These are phyloP conservation scores for Macrostomum lignano DNA, from an alignment of 1,140 invertebrate species.

Conservation along the genomic window DNA sequence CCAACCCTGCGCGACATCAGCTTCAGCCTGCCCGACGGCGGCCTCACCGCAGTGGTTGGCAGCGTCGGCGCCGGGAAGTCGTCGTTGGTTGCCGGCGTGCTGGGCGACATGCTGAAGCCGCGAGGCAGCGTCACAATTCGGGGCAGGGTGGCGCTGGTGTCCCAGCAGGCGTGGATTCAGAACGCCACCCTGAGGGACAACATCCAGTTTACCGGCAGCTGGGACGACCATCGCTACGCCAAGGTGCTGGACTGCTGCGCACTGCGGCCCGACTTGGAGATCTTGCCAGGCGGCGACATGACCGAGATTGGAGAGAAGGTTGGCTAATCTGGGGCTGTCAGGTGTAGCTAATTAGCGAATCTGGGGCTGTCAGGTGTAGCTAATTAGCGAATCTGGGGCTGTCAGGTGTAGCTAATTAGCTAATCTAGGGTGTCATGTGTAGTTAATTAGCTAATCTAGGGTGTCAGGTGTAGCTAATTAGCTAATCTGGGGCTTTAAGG, in stretches of 20 bases:
- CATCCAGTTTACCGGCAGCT: conserved; percentile 43
- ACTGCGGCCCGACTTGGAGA: conserved; percentile 20
- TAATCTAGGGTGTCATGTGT: no score
- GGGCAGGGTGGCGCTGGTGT: conserved; percentile 44
- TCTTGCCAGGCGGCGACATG: conserved; percentile 27
- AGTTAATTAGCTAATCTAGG: no score
- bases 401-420: no score
- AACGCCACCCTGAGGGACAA: conserved; percentile 61
- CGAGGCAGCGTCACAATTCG: background rate
- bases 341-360: no score
- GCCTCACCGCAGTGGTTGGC: conserved; percentile 25
- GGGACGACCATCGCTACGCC: conserved; percentile 44
- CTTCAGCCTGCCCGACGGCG: background rate
- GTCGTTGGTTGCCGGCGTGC: conserved; percentile 51
- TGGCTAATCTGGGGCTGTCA: no score
- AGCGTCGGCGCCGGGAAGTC: conserved; percentile 63
- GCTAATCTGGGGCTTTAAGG: no score
- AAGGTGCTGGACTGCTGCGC: conserved; percentile 43
- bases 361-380: no score
- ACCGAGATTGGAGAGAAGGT: conserved; percentile 35
- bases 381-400: no score
- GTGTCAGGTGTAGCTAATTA: no score
- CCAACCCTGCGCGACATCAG: background rate
- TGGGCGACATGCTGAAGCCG: conserved; percentile 59
- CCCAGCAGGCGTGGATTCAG: conserved; percentile 77